phyloP scores from a whole-genome alignment of 2,888 invertebrate genomes.

The Tineola bisselliella region DNA sequence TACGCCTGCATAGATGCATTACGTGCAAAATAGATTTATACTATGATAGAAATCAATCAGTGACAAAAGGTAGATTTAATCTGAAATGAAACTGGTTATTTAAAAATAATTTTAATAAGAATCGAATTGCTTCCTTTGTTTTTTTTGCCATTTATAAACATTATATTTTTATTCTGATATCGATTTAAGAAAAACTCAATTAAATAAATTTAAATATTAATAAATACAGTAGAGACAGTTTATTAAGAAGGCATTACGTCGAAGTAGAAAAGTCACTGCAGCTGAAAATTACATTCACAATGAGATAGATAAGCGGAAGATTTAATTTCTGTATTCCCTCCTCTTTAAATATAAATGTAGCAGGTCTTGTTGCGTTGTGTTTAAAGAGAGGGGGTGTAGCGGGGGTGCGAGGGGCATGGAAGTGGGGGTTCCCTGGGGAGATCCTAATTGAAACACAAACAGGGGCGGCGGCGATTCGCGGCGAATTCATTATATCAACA shows the following conservation, averaged over 20 bases:
- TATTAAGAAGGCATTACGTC: conserved; percentile 8
- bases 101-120: too few species aligned
- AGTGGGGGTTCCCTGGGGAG: conserved; percentile 15
- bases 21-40: too few species aligned
- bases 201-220: background rate
- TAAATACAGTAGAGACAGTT: background rate
- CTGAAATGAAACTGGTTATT: too few species aligned
- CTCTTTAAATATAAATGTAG: conserved; percentile 49
- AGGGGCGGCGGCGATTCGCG: conserved; percentile 50
- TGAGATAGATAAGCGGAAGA: conserved; percentile 38
- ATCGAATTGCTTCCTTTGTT: too few species aligned
- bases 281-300: conserved; percentile 36
- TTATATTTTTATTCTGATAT: too few species aligned
- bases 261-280: conserved; percentile 26
- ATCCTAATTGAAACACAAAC: conserved; percentile 66
- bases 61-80: too few species aligned
- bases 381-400: conserved; percentile 32
- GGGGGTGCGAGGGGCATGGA: conserved; percentile 17
- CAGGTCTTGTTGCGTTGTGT: conserved; percentile 30
- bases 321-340: conserved; percentile 52
- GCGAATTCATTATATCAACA: conserved; percentile 61
- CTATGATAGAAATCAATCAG: too few species aligned
- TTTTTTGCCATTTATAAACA: too few species aligned
- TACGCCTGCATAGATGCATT: too few species aligned
- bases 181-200: background rate